Percentiles rank a stretch among this genome's conserved stretches.
Evolutionary conservation across 2,113 vertebrate genomes (phyloP).

Genomic region (Cyanoliseus patagonus): DNA sequence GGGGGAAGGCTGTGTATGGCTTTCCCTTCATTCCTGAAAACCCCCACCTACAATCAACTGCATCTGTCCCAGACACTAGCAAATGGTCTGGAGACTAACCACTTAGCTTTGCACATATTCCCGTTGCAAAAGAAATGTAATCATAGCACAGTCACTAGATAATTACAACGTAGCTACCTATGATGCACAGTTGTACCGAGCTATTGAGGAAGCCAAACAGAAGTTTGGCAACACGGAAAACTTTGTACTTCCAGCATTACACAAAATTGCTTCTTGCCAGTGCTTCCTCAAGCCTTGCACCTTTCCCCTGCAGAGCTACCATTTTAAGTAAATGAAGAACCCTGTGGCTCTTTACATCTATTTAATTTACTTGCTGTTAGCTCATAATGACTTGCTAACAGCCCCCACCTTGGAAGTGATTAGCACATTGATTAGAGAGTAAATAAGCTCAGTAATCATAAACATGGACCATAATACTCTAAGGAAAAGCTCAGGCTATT

Average conservation of each 20-base stretch:
- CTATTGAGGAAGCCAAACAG: not conserved
- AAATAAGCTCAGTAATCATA: constrained; percentile 14
- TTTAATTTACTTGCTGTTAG: not conserved
- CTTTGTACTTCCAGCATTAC: not conserved
- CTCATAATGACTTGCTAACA: not conserved
- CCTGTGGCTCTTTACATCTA: not conserved
- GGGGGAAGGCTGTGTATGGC: fast-evolving
- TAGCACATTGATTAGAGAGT: not conserved
- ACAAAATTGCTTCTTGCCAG: not conserved
- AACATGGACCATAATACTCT: not conserved
- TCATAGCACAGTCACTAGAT: not conserved
- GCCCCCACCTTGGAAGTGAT: not conserved
- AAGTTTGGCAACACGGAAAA: not conserved
- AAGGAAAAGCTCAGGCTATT: not conserved
- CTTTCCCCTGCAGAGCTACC: not conserved
- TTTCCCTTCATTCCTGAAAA: not conserved
- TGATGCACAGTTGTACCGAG: not conserved
- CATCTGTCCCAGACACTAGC: not conserved
- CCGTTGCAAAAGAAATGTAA: not conserved
- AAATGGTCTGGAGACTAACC: fast-evolving
- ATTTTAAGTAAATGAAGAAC: not conserved
- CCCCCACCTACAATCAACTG: not conserved
- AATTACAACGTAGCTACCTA: not conserved
- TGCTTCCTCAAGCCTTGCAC: not conserved
- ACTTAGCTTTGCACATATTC: not conserved